Evolutionary conservation across 2,888 invertebrate genomes (phyloP), one percentile per base, ranked within the genome.

Genomic region (Chloromyia formosa): DNA sequence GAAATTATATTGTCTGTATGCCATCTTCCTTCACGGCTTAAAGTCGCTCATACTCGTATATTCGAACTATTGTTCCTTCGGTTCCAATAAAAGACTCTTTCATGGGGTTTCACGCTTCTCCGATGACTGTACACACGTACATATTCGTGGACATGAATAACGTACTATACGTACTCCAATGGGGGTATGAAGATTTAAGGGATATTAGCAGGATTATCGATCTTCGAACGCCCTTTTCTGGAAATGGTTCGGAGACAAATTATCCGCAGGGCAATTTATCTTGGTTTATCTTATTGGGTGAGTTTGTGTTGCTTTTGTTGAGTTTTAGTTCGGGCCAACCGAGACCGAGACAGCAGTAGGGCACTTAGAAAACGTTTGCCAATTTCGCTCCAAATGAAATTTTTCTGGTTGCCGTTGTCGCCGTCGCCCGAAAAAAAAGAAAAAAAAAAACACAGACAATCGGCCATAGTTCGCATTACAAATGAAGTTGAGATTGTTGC

Each of bases 211-310:
- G 42, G 56, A 20, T 56, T 56, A 71, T 71, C 69, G 69, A 69
- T 54, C 35, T 23, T 35, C 56, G n/a, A 56, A 35, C 35, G 18
- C 66, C 7, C 27, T 66, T 45, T 49, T 42, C 58, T 56, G 42
- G 58, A 18, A 71, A 71, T 73, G 45, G 49, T 45, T 35, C 27
- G 75, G 75, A 75, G 76, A 76, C 76, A 76, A 76, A 76, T 76
- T 76, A 76, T 76, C 76, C 75, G 75, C 76, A 76, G 61, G 76
- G 76, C 73, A 76, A 76, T 76, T 76, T 76, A 75, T 76, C 76
- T 76, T 76, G 73, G 76, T 76, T 76, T 76, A 73, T 75, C 75
- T 75, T 69, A 75, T 75, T 74, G 73, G 62, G 71, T 22, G 49
- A 66, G 66, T 14, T 66, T 27, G 61, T 35, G 27, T 72, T 74